A percentile compares a stretch with the other conserved stretches of the same genome.
Evolutionary conservation across 2,113 vertebrate species (phyloP).

Genomic region (Eptesicus fuscus): DNA sequence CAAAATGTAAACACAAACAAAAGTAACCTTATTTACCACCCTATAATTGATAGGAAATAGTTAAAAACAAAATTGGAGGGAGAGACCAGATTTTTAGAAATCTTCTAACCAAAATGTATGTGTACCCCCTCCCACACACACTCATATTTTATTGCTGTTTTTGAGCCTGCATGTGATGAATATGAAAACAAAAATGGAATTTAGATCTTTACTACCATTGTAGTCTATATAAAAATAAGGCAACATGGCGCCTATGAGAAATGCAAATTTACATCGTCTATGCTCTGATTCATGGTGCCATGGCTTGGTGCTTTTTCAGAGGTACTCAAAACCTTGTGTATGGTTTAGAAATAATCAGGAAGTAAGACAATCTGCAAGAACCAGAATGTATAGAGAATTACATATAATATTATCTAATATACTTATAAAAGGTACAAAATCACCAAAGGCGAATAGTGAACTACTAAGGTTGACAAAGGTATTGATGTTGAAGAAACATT

Average conservation of each 20-base stretch:
- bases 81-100: background rate
- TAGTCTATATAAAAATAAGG: background rate
- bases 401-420: background rate
- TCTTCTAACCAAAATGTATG: background rate
- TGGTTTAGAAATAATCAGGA: background rate
- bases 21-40: background rate
- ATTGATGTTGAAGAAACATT: background rate
- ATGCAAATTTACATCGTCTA: background rate
- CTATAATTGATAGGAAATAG: background rate
- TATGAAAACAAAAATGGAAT: background rate
- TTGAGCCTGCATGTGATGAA: background rate
- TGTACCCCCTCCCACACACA: accelerated
- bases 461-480: background rate
- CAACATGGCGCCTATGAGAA: background rate
- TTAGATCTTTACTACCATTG: background rate
- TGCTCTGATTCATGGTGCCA: background rate
- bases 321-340: background rate
- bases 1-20: background rate
- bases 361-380: background rate
- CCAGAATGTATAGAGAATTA: background rate
- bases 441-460: background rate
- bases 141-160: background rate
- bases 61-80: background rate
- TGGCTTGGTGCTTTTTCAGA: background rate
- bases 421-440: background rate